A percentile compares a stretch with the other conserved stretches of the same genome.
Evolutionary conservation across 2,113 vertebrate species (phyloP).

Genomic region (Vulpes lagopus): DNA sequence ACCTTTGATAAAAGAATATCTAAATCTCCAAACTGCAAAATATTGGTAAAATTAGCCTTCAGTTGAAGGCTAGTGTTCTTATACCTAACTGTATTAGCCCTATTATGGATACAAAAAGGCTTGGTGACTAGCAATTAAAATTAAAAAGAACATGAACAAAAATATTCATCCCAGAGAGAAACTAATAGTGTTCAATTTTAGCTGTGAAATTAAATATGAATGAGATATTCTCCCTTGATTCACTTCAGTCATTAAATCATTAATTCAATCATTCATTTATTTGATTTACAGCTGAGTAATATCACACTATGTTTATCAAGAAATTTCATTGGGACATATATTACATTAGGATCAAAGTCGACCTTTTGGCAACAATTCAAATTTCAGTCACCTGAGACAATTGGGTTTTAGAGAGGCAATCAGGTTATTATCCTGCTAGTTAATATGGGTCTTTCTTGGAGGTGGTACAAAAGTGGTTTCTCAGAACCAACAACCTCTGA

Average conservation of each 20-base stretch:
- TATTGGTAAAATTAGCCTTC: not conserved
- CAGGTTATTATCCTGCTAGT: not conserved
- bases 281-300: not conserved
- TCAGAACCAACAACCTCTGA: rapidly evolving
- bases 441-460: not conserved
- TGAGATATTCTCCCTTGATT: not conserved
- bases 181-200: not conserved
- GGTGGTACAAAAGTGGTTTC: not conserved
- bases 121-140: not conserved
- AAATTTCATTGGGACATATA: not conserved
- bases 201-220: not conserved
- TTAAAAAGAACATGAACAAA: not conserved
- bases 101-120: not conserved
- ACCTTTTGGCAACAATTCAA: not conserved
- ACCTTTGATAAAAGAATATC: not conserved
- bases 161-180: not conserved
- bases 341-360: slow-evolving; percentile 10
- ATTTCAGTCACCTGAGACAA: not conserved
- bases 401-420: not conserved
- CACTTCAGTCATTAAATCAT: not conserved
- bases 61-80: not conserved
- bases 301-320: slow-evolving; percentile 24
- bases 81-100: not conserved
- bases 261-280: too few species aligned
- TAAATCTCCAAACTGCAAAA: not conserved